Evolutionary conservation across 1,140 invertebrate species (phyloP), one percentile per base, ranked within the genome.

Genomic region (Drosophila subpulchrella): DNA sequence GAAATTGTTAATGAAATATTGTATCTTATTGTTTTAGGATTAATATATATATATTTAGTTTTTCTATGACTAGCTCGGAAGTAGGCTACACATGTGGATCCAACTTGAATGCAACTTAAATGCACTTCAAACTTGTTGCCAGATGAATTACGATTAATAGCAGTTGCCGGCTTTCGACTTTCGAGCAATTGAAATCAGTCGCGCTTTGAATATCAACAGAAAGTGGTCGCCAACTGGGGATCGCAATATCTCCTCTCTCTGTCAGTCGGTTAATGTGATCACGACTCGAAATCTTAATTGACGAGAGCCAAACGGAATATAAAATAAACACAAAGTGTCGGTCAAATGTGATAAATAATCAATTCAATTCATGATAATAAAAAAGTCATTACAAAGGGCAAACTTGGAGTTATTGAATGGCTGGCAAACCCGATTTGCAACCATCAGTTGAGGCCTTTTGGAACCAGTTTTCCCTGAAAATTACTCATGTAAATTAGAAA

Each of bases 61-160:
- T 11, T 32, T 20, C 32, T 12, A 32, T 15, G 3, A 10, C 4
- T 12, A 65, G 3, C 62, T 42, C 5, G 6, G 24, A 68, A 68
- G 61, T 68, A 68, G 42, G 60, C 65, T 24, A 24, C n/a, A 27
- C n/a, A 11, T 67, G 10, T 4, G 2, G 15, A 12, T 4, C 30
- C 6, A 17, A 54, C 44, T 15, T 15, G 15, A 50, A 2, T 53
- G 48, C 67, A 68, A 51, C 32, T 34, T 46, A 20, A 32, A 0
- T 30, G 59, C 46, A 51, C 30, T 32, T 81, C 81, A 17, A 75
- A 81, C 81, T 47, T 78, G 76, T 77, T 84, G 55, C 39, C 17
- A 50, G 20, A 39, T 57, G 24, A 53, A 58, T 42, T 53, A 60
- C 39, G 38, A 63, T 80, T 51, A 51, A 61, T 63, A 66, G 58